A percentile compares a stretch with the other conserved stretches of the same genome.
Conservation (phyloP, 2,888 invertebrate genomes). For the Leucozona laternaria region DNA sequence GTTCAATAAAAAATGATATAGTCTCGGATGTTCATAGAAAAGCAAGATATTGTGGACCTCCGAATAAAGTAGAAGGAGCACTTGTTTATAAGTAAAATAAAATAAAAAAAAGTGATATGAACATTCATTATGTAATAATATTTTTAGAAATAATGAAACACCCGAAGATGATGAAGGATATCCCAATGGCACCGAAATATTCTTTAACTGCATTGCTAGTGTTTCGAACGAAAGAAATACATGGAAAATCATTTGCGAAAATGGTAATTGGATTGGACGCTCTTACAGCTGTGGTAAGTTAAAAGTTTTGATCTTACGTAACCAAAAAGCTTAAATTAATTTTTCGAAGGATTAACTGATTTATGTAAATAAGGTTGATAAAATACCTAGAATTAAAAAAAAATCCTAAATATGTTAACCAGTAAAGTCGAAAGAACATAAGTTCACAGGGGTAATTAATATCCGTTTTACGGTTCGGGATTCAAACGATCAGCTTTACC, state of each 20-base stretch:
- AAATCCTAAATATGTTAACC: too few species aligned
- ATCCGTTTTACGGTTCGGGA: too few species aligned
- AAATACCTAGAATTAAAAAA: too few species aligned
- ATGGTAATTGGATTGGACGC: slow-evolving; percentile 93
- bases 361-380: too few species aligned
- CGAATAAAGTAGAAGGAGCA: slow-evolving; percentile 89
- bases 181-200: slow-evolving; percentile 92
- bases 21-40: slow-evolving; percentile 62
- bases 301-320: not conserved
- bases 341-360: too few species aligned
- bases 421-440: too few species aligned
- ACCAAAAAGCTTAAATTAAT: too few species aligned
- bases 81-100: slow-evolving; percentile 86
- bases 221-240: slow-evolving; percentile 92
- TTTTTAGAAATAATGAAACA: slow-evolving; percentile 86
- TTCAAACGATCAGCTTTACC: too few species aligned
- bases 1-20: slow-evolving; percentile 79
- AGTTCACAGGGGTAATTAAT: too few species aligned
- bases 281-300: slow-evolving; percentile 90
- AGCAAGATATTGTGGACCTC: slow-evolving; percentile 81
- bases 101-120: not conserved
- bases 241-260: slow-evolving; percentile 93
- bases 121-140: not conserved
- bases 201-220: slow-evolving; percentile 92
- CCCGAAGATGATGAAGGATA: slow-evolving; percentile 88